These are phyloP conservation scores for Drosophila albomicans DNA, from an alignment of 1,140 invertebrate species.

Conservation along the genomic window DNA sequence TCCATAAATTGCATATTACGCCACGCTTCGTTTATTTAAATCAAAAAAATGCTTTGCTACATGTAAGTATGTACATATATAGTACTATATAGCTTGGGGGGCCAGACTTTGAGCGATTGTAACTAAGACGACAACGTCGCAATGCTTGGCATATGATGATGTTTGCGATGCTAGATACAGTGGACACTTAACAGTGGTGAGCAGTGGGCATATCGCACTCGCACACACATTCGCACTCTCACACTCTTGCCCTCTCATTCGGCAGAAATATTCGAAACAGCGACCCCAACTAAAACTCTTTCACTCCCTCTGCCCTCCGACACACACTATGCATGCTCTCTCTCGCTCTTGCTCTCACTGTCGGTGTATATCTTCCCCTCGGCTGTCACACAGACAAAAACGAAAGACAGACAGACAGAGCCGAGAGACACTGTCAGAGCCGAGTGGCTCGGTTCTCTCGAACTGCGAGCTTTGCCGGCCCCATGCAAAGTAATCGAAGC, in stretches of 20 bases:
- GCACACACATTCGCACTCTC: background rate
- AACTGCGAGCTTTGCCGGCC: conserved; percentile 38
- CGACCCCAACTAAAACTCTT: background rate
- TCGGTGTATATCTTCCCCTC: background rate
- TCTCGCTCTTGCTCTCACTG: background rate
- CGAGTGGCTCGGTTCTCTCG: conserved; percentile 16
- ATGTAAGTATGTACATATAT: no score
- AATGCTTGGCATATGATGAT: conserved; percentile 34
- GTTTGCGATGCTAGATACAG: conserved; percentile 8
- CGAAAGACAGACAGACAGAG: no score
- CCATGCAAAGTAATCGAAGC: conserved; percentile 54
- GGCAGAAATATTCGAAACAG: background rate
- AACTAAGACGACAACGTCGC: conserved; percentile 18
- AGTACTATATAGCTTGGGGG: conserved; percentile 12
- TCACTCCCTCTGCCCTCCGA: background rate
- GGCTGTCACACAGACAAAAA: conserved; percentile 1
- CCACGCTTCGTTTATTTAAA: conserved; percentile 4
- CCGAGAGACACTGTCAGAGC: background rate
- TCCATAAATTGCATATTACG: conserved; percentile 11
- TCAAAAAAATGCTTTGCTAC: background rate
- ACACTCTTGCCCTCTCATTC: background rate
- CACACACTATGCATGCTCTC: background rate
- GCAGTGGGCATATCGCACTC: conserved; percentile 26
- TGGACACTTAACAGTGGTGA: background rate
- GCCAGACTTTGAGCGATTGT: conserved; percentile 9